phyloP scores from a whole-genome alignment of 2,797 vertebrate species.

The Lindbergichthys nudifrons region DNA sequence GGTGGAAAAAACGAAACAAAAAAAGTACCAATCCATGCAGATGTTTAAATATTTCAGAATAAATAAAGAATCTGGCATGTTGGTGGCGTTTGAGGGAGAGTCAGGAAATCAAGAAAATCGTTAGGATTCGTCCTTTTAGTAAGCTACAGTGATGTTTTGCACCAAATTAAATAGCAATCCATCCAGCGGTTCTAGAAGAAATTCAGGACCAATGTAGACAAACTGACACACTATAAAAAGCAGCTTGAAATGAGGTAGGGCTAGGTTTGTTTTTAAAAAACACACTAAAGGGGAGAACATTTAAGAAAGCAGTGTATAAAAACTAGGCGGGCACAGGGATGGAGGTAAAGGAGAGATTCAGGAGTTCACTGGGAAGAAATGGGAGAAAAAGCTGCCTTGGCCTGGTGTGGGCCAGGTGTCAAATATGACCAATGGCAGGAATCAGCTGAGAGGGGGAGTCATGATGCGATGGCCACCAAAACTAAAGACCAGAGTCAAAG shows the following conservation, averaged over 20 bases:
- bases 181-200: background rate
- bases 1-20: no score
- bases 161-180: background rate
- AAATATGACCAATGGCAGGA: constrained; percentile 74
- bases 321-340: background rate
- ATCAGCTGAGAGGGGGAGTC: constrained; percentile 63
- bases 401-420: constrained; percentile 55
- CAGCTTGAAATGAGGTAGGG: background rate
- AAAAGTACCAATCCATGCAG: no score
- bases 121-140: background rate
- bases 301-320: background rate
- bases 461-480: constrained; percentile 62
- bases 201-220: background rate
- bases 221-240: background rate
- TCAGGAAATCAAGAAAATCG: fast-evolving
- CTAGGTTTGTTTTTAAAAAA: background rate
- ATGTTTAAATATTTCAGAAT: background rate
- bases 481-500: constrained; percentile 44
- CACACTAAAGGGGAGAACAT: background rate
- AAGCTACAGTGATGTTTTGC: background rate
- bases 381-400: constrained; percentile 17
- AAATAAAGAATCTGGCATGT: no score
- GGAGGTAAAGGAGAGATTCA: background rate
- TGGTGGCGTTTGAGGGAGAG: background rate
- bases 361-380: constrained; percentile 11